phyloP scores from a whole-genome alignment of 2,888 invertebrate species.

The Corythucha ciliata region DNA sequence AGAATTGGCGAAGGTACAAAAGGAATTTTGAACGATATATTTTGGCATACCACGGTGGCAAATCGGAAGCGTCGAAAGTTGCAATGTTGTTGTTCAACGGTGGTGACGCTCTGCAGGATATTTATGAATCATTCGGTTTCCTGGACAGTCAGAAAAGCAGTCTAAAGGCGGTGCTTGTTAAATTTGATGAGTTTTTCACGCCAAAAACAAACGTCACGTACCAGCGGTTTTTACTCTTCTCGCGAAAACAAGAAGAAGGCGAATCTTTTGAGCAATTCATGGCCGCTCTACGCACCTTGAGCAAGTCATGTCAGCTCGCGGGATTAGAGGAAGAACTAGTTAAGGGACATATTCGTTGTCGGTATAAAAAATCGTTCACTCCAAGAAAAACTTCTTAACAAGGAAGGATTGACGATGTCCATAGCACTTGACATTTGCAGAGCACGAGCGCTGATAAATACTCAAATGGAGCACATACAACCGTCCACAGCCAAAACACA shows the following conservation, averaged over 20 bases:
- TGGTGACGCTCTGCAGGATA: neutral
- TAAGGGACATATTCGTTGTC: constrained; percentile 10
- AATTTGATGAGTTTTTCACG: constrained; percentile 12
- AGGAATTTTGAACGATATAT: constrained; percentile 9
- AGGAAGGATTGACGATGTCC: neutral
- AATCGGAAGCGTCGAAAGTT: constrained; percentile 8
- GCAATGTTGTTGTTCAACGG: constrained; percentile 6
- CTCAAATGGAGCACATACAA: constrained; percentile 7
- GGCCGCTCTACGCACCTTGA: constrained; percentile 9
- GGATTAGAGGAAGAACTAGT: neutral
- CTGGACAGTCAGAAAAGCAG: neutral
- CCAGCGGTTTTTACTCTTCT: constrained; percentile 9
- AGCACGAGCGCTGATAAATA: neutral
- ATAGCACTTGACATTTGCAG: constrained; percentile 1
- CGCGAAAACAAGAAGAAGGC: constrained; percentile 10
- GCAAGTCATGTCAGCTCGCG: constrained; percentile 5
- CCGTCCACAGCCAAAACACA: neutral
- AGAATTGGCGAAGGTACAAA: constrained; percentile 16
- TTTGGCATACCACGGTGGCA: neutral
- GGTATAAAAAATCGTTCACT: neutral
- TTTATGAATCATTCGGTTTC: constrained; percentile 4
- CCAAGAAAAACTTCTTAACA: constrained; percentile 7
- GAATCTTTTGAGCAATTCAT: constrained; percentile 17
- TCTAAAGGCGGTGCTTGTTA: neutral
- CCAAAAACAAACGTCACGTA: constrained; percentile 11